Conservation (phyloP, 2,113 vertebrate species). For the Muscicapa adusta region DNA sequence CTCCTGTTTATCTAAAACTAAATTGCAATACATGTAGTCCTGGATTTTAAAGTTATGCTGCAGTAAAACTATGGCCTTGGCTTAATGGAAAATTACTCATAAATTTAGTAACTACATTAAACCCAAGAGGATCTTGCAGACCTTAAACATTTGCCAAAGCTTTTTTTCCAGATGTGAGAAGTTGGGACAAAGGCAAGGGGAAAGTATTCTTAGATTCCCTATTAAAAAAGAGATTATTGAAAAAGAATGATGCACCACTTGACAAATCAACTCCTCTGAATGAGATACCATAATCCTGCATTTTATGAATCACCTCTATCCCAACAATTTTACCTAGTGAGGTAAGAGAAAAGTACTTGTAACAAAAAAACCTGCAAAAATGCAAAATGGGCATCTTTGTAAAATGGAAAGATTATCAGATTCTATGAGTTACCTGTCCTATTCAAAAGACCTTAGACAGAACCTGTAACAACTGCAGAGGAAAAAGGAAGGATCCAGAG, state of each 20-base stretch:
- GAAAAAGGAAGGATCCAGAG: neutral
- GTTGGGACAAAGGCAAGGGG: neutral
- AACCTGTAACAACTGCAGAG: neutral
- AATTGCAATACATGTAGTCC: neutral
- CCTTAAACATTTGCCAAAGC: slow-evolving; percentile 20
- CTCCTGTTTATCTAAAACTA: neutral
- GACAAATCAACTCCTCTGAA: neutral
- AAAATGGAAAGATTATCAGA: neutral
- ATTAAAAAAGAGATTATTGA: neutral
- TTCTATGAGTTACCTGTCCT: neutral
- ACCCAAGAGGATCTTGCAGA: slow-evolving; percentile 5
- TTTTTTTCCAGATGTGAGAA: slow-evolving; percentile 49
- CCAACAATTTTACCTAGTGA: neutral
- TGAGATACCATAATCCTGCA: neutral
- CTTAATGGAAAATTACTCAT: slow-evolving; percentile 41
- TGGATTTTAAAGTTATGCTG: neutral
- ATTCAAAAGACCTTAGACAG: neutral
- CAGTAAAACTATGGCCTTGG: neutral
- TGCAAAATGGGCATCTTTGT: neutral
- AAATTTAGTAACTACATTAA: slow-evolving; percentile 52
- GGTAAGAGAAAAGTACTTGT: neutral
- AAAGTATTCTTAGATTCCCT: neutral
- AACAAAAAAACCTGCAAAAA: neutral
- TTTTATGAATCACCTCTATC: neutral
- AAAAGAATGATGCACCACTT: neutral